Conservation (phyloP, 2,888 invertebrate genomes). For the Andrena bucephala region DNA sequence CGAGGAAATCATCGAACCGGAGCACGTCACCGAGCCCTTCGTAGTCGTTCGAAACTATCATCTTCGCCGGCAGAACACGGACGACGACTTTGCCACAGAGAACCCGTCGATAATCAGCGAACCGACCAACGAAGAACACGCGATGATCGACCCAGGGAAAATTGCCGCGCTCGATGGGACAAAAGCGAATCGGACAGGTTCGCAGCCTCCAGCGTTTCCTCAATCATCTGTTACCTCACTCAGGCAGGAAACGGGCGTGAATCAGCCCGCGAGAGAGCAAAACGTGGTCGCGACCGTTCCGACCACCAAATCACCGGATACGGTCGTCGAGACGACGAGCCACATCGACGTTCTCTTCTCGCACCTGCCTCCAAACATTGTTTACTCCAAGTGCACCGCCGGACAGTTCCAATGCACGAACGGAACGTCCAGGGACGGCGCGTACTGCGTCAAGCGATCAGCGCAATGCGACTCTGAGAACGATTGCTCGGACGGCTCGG, state of each 20-base stretch:
- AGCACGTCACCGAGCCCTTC: slow-evolving; percentile 67
- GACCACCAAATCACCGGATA: slow-evolving; percentile 38
- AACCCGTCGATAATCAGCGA: slow-evolving; percentile 17
- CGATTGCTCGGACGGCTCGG: slow-evolving; percentile 88
- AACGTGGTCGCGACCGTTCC: slow-evolving; percentile 11
- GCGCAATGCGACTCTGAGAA: slow-evolving; percentile 87
- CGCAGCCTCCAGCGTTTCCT: slow-evolving; percentile 26
- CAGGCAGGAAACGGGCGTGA: slow-evolving; percentile 31
- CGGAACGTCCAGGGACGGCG: slow-evolving; percentile 87
- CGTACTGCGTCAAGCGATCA: slow-evolving; percentile 86
- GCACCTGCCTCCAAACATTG: slow-evolving; percentile 44
- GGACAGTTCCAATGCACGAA: slow-evolving; percentile 88
- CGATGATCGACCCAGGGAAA: slow-evolving; percentile 7
- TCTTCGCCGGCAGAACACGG: slow-evolving; percentile 25
- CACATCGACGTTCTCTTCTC: slow-evolving; percentile 36
- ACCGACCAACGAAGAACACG: slow-evolving; percentile 24
- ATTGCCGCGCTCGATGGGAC: background rate
- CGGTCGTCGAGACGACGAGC: slow-evolving; percentile 40
- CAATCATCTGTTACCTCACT: slow-evolving; percentile 29
- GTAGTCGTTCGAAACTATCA: slow-evolving; percentile 53
- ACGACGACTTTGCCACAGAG: background rate
- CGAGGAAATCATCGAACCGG: slow-evolving; percentile 76
- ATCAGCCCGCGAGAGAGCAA: slow-evolving; percentile 38
- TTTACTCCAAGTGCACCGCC: slow-evolving; percentile 86
- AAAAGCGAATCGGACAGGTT: slow-evolving; percentile 28